Base-by-base conservation (phyloP, 35 echinoderm and acorn worm genomes). In the Apostichopus parvimensis region DNA sequence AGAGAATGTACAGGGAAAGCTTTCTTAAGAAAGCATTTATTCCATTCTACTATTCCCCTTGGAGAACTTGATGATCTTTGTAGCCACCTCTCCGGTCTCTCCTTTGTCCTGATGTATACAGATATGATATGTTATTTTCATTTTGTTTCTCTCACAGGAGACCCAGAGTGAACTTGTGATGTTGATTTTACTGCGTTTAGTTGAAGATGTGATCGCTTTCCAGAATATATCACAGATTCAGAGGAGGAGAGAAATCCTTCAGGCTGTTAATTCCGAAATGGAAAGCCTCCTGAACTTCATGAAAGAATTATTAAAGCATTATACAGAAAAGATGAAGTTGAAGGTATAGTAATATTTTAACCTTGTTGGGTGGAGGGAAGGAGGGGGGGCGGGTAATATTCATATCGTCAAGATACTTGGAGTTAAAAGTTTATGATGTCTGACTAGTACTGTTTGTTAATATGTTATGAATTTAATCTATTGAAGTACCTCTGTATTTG, bases 131-230 rank as follows among this genome's bases (percentile, higher is more conserved):
- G 34, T 45, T 45, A 45, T 61, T 11, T 9, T 61, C 58, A 61
- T 75, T 13, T 75, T 75, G 14, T 18, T 75, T 75, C 21, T 8
- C 57, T 66, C 72, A 15, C 79, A 98, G 97, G 94, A 92, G 92
- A 92, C 86, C 9, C 97, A 98, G 70, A 95, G 92, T 77, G 97
- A 98, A 77, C 91, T 98, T 9, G 97, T 98, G 9, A 79, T 98
- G 26, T 90, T 98, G 58, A 90, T 98, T 57, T 73, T 98, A 20
- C 76, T 98, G 72, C 90, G 97, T 17, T 64, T 98, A 21, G 97
- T 95, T 13, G 97, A 98, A 77, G 97, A 98, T 76, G 93, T 95
- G 22, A 92, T 98, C 4, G 57, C 92, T 13, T 98, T 95, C 81
- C 92, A 95, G 55, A 98, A 90, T 25, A 53, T 98, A 8, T 87